Evolutionary conservation across 2,888 invertebrate species (phyloP).

Genomic region (Caenorhabditis sp.): DNA sequence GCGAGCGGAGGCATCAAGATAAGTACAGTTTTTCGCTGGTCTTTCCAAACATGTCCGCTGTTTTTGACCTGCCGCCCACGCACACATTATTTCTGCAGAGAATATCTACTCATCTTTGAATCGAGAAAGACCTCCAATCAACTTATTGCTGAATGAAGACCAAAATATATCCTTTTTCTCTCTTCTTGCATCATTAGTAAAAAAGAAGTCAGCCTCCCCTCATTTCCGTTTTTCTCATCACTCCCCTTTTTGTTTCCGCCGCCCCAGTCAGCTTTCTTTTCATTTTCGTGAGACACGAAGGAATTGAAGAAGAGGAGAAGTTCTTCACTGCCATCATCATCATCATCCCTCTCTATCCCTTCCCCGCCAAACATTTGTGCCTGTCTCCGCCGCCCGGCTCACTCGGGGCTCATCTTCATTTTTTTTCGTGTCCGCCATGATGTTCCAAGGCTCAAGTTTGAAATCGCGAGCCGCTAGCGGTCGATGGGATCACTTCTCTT

Average conservation of each 20-base stretch:
- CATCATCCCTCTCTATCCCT: slow-evolving; percentile 5
- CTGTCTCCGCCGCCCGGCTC: background rate
- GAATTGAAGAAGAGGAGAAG: slow-evolving; percentile 4
- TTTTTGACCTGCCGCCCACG: slow-evolving; percentile 28
- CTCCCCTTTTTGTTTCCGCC: slow-evolving; percentile 20
- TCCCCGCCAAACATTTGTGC: slow-evolving; percentile 35
- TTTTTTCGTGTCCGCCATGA: background rate
- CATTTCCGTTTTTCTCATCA: slow-evolving; percentile 38
- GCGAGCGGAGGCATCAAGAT: slow-evolving; percentile 38
- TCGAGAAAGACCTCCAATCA: background rate
- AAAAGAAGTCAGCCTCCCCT: slow-evolving; percentile 2
- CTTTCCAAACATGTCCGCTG: slow-evolving; percentile 5
- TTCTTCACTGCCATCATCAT: slow-evolving; percentile 21
- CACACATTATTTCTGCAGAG: slow-evolving; percentile 25
- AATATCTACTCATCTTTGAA: slow-evolving; percentile 15
- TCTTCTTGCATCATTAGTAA: slow-evolving; percentile 16
- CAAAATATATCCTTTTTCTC: slow-evolving; percentile 3
- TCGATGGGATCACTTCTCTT: background rate
- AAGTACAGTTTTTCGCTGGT: slow-evolving; percentile 44
- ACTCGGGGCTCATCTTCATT: slow-evolving; percentile 11
- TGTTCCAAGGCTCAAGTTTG: slow-evolving; percentile 57
- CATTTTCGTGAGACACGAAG: slow-evolving; percentile 16
- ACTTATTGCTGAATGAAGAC: background rate
- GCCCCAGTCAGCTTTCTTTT: slow-evolving; percentile 19
- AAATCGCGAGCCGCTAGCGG: slow-evolving; percentile 22